A percentile compares a stretch with the other conserved stretches of the same genome.
phyloP scores from a whole-genome alignment of 2,113 vertebrate species.

The Cynopterus brachyotis region DNA sequence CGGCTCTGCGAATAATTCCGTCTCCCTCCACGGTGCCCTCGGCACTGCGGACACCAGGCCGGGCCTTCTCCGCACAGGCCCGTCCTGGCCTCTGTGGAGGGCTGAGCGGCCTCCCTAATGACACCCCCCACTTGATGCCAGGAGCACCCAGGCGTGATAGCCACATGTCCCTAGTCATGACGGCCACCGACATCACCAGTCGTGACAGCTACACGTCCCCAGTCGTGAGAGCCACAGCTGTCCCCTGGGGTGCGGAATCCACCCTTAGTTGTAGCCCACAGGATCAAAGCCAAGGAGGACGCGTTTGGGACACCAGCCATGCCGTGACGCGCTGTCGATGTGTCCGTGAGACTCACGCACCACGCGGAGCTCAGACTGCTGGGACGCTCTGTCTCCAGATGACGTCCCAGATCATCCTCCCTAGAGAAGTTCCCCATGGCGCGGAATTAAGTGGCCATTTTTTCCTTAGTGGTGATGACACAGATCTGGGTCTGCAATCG shows the following conservation, averaged over 20 bases:
- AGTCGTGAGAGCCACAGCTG: rapidly evolving
- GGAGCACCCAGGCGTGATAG: rapidly evolving
- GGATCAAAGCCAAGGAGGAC: neutral
- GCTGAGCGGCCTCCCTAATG: neutral
- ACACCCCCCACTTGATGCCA: neutral
- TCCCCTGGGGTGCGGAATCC: neutral
- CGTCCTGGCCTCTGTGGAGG: rapidly evolving
- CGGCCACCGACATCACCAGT: neutral
- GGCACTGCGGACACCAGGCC: neutral
- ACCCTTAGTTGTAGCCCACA: neutral
- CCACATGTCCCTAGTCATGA: neutral
- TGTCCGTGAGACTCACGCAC: neutral
- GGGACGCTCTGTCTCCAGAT: neutral
- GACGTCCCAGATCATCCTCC: no score
- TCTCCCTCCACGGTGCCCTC: neutral
- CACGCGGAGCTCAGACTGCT: neutral
- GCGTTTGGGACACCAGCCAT: rapidly evolving
- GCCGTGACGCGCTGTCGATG: rapidly evolving
- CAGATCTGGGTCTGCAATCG: conserved; percentile 29
- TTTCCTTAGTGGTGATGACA: neutral
- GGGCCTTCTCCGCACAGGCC: neutral
- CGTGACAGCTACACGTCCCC: no score
- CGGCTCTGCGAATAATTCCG: neutral
- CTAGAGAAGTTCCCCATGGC: neutral
- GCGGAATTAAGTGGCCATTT: neutral